phyloP scores from a whole-genome alignment of 2,113 vertebrate species.

The Hippocampus mohnikei region DNA sequence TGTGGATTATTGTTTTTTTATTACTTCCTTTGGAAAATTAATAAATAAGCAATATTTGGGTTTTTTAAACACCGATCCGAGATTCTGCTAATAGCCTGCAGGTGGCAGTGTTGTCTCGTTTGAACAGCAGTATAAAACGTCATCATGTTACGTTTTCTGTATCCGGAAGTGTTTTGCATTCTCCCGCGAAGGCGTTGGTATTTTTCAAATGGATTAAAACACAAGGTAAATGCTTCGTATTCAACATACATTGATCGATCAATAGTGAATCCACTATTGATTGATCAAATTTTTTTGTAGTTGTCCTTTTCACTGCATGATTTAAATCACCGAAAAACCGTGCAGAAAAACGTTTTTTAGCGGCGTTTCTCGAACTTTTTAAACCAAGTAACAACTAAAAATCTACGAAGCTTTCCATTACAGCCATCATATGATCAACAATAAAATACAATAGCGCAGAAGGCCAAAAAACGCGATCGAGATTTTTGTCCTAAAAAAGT shows the following conservation, averaged over 20 bases:
- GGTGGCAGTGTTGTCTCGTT: slow-evolving; percentile 2
- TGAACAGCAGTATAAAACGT: neutral
- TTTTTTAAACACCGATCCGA: no score
- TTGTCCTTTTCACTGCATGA: no score
- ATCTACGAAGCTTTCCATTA: neutral
- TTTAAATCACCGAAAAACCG: neutral
- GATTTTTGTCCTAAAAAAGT: neutral
- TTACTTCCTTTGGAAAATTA: neutral
- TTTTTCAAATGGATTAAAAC: neutral
- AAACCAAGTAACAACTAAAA: neutral
- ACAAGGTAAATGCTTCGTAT: slow-evolving; percentile 16
- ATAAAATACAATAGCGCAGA: no score
- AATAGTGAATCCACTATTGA: no score
- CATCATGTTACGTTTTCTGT: slow-evolving; percentile 16
- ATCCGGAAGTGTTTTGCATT: slow-evolving; percentile 3
- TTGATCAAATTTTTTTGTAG: no score
- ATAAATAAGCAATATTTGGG: neutral
- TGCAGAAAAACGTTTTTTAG: neutral
- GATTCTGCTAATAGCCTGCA: neutral
- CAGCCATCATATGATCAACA: no score
- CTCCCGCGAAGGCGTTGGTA: no score
- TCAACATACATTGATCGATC: rapidly evolving
- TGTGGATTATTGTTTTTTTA: neutral
- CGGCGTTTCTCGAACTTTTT: no score
- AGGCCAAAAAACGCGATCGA: neutral